Base-by-base conservation (phyloP, 2,113 vertebrate species). In the Misgurnus mizolepis region DNA sequence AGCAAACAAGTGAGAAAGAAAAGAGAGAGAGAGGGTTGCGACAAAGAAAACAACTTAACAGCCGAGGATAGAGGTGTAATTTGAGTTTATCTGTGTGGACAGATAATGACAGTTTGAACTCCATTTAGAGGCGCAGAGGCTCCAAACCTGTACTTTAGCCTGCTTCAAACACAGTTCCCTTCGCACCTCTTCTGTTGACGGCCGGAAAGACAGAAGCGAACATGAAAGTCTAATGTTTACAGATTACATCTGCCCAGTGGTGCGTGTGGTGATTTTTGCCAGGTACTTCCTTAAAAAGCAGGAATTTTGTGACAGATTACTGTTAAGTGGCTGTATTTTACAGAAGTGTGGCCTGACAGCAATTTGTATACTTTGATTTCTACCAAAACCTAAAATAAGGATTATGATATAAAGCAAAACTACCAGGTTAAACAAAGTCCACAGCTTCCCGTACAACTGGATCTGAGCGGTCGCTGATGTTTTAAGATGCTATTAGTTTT, bases 61-160 rank as follows among this genome's bases (percentile, higher is more conserved):
- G 67, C 78, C 58, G 11, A 77, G 81, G 82, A 84, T 45, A 77
- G 80, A 85, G 69, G 80, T 85, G 86, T 85, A 85, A 87, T 87
- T 88, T 87, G 82, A 80, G 76, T 87, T 87, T 84, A 87, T 86
- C 81, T 84, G 80, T 84, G 83, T 78, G 83, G 86, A 81, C 82
- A 84, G 64, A 78, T 84, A 88, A 88, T 87, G 87, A 87, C 82
- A 83, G 85, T 76, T 80, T 83, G 81, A 81, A 86, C 81, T 86
- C 81, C 83, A 84, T 87, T 86, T 83, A 56, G 76, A 80, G 75
- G 71, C 71, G 66, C 71, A 15, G 43, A 56, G 34, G 77, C 60
- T 78, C 78, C 69, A 83, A 84, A 86, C 84, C 86, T 82, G 81
- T 84, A 86, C 67, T 88, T 88, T 85, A 77, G 67, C 62, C 64